Base-by-base conservation (phyloP, 2,113 vertebrate genomes). In the Solenodon paradoxus region DNA sequence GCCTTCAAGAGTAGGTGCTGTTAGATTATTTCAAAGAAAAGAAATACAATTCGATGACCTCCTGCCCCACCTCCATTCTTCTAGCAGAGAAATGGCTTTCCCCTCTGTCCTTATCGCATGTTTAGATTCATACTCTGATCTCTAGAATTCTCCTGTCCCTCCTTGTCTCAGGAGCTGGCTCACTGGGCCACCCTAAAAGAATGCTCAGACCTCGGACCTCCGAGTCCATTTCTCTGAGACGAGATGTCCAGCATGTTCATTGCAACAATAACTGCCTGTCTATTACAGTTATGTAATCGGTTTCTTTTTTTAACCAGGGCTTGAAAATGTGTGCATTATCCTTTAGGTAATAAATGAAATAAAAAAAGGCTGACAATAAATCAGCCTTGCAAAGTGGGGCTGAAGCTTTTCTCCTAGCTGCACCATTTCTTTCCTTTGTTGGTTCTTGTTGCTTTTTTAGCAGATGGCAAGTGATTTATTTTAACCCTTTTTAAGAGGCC, bases 311-410 rank as follows among this genome's bases (percentile, higher is more conserved):
- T 96, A 97, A 86, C 91, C 63, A 66, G 55, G 63, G 90, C 93
- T 89, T 91, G 72, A 94, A 91, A 96, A 94, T 88, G 93, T 96
- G 86, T 96, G 93, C 91, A 93, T 97, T 97, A 95, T 95, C 86
- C 93, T 97, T 96, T 95, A 97, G 97, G 94, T 96, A 97, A 94
- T 94, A 95, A 96, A 90, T 92, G 93, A 94, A 97, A 89, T 95
- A 78, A 94, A 96, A n/a, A 89, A 53, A 66, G 61, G 51, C 93
- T 87, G 89, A 85, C 88, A 96, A 96, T 90, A 97, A 95, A 97
- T 97, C 49, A 24, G 82, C 85, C 93, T 96, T 95, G 89, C 78
- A 83, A 97, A 96, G 55, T 77, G 42, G 61, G 45, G 7, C 81
- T 59, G 40, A 85, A 71, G 72, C 69, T 82, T 94, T 95, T 92